Evolutionary conservation across 2,797 vertebrate species (phyloP), one percentile per base, ranked within the genome.

Genomic region (Crocodylus rhombifer): DNA sequence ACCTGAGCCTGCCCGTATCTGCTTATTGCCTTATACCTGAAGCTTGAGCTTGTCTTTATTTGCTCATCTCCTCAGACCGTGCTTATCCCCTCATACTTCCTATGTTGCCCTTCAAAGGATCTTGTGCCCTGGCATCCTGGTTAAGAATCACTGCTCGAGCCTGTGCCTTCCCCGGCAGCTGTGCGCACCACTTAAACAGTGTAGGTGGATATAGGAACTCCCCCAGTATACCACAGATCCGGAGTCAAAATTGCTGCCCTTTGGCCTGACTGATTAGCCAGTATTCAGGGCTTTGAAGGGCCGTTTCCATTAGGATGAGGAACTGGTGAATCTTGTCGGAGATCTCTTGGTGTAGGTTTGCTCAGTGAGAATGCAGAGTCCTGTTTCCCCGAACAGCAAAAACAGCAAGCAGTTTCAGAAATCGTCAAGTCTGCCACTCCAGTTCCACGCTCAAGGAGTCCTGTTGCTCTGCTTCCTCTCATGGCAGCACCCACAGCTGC

Each of bases 211-310:
- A 14, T 65, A 18, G 21, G 42, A 28, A n/a, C 42, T 63, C 14
- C 87, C 63, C 33, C 89, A 6, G 75, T n/a, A 15, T 9, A 55
- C 42, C 10, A 17, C 17, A 12, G 9, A 30, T 30, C 30, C 14
- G 33, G 28, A 13, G 51, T 51, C 64, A 67, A 3, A 17, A 33
- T 86, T 55, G 1, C 60, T 86, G 63, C 84, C 77, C 75, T 81
- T 0, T 0, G 77, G 87, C 61, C 58, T 51, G 42, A 51, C 42
- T 0, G 1, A 0, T 42, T 0, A 0, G 58, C 33, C 30, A 77
- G 57, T 0, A 0, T 36, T n/a, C 90, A 74, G 76, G 88, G 90
- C 67, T 75, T 78, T 61, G 69, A 1, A 1, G 18, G 25, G 74
- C 56, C 92, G 33, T 18, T 95, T 86, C 85, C 62, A 23, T 14